Conservation (phyloP, 2,113 vertebrate genomes). For the rat (Rattus norvegicus) region DNA sequence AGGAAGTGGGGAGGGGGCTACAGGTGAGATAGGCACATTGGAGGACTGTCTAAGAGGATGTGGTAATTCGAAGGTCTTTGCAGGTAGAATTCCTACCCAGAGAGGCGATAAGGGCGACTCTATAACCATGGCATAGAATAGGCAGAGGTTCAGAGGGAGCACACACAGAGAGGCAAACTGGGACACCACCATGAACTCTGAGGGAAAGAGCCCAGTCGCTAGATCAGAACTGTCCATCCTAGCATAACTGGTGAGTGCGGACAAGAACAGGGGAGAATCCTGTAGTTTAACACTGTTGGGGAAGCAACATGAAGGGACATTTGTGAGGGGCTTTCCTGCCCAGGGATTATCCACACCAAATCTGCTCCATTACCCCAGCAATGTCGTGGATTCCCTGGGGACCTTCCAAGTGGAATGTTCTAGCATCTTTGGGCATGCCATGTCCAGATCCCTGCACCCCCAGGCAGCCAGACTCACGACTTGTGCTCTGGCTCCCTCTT, state of each 20-base stretch:
- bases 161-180: neutral
- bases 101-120: neutral
- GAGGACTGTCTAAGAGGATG: neutral
- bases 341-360: neutral
- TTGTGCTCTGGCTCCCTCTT: neutral
- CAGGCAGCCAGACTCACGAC: rapidly evolving
- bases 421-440: neutral
- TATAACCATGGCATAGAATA: neutral
- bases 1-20: too few species aligned
- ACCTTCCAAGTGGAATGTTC: neutral
- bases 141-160: neutral
- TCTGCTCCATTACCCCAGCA: neutral
- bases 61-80: neutral
- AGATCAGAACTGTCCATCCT: rapidly evolving
- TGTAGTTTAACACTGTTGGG: neutral
- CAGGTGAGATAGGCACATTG: neutral
- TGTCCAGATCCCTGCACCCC: neutral
- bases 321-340: slow-evolving; percentile 50
- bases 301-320: neutral
- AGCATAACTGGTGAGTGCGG: neutral
- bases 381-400: neutral
- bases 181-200: neutral
- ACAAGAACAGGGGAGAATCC: neutral
- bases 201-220: rapidly evolving
- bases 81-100: neutral